Evolutionary conservation across 2,888 invertebrate species (phyloP), one percentile per base, ranked within the genome.

Genomic region (Entomobrya multifasciata): DNA sequence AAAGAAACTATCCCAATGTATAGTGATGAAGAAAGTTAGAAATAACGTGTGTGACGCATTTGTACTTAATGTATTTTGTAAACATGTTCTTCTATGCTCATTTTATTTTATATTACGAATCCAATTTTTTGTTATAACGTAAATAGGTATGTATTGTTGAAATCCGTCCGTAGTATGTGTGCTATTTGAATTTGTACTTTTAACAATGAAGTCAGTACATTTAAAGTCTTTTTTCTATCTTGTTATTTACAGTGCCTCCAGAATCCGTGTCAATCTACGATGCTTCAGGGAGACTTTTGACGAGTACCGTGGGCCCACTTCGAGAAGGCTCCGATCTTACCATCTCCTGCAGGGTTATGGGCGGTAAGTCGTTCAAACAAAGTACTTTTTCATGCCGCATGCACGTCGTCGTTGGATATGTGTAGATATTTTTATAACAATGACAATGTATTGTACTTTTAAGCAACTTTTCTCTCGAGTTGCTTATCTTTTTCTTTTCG

Each of bases 251-350:
- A 97, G 97, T 97, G 92, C 96, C 97, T 90, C 97, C 97, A 8
- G 96, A 97, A 92, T 95, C 95, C 92, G 96, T 97, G 60, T 95
- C 96, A 90, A 96, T 97, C 92, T 94, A 97, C 92, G 96, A 97
- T 93, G 95, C 96, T 90, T 96, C 95, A 95, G 97, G 97, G 72
- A 95, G 96, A 90, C 95, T 95, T 92, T 94, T 97, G 92, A 96
- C 97, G 93, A 95, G 96, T 22, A 95, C 96, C 70, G 94, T 96
- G 74, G 97, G 97, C 1, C 97, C 97, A 0, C 96, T 96, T 92
- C 95, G 96, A 92, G 97, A 97, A 93, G 96, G 96, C 2, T 96
- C 96, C 91, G 96, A 96, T 92, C 95, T 97, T 89, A 94, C 95
- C 82, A 94, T 97, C 91, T 97, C 96, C 86, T 97, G 97, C 93